These are phyloP conservation scores for Parotocinclus haroldoi DNA, from an alignment of 2,797 vertebrate species.

Conservation along the genomic window DNA sequence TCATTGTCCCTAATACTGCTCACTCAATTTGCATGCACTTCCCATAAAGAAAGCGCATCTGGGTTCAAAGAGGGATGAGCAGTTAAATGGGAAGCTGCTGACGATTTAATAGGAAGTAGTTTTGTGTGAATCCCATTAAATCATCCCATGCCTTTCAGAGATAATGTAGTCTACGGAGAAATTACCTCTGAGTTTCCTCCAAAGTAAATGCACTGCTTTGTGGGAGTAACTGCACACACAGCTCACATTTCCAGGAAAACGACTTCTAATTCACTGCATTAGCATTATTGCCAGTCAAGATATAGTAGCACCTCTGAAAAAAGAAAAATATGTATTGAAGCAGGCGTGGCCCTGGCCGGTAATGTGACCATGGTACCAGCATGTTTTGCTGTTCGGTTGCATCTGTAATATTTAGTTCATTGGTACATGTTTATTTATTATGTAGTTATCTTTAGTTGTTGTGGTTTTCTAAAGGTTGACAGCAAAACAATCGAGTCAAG, in stretches of 20 bases:
- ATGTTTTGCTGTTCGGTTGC: too few species aligned
- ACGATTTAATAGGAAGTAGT: constrained; percentile 52
- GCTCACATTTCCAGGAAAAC: background rate
- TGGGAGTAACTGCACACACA: constrained; percentile 18
- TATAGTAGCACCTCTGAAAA: too few species aligned
- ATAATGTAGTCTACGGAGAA: constrained; percentile 48
- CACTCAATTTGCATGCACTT: constrained; percentile 32
- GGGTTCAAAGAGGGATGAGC: constrained; percentile 47
- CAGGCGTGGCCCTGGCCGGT: too few species aligned
- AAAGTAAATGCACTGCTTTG: constrained; percentile 37
- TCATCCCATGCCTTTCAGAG: constrained; percentile 46
- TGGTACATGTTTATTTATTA: too few species aligned
- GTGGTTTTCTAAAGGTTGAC: too few species aligned
- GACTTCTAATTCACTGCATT: too few species aligned
- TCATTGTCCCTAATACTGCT: constrained; percentile 29
- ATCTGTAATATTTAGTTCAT: too few species aligned
- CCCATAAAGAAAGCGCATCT: constrained; percentile 28
- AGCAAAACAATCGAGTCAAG: too few species aligned
- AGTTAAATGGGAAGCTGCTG: constrained; percentile 35
- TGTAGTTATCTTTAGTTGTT: too few species aligned
- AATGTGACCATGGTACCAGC: too few species aligned
- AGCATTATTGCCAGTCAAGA: too few species aligned
- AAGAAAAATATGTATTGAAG: too few species aligned
- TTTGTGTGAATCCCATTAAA: constrained; percentile 52
- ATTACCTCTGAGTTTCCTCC: constrained; percentile 44